A percentile compares a stretch with the other conserved stretches of the same genome.
These are phyloP conservation scores for Acanthis flammea DNA, from an alignment of 2,797 vertebrate species.

Conservation along the genomic window DNA sequence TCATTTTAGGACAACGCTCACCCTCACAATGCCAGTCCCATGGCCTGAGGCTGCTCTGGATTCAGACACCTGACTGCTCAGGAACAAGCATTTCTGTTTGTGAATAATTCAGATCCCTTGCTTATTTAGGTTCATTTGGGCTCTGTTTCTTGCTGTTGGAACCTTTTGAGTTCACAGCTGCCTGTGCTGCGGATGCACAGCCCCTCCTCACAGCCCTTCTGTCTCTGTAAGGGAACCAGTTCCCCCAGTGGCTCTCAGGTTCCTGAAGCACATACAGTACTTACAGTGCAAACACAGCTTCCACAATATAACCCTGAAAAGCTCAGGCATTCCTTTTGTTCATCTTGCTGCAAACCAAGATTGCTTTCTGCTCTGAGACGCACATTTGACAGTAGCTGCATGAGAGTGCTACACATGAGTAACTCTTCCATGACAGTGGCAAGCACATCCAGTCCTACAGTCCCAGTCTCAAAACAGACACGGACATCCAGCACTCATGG, in stretches of 20 bases:
- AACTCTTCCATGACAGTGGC: neutral
- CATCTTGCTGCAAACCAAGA: neutral
- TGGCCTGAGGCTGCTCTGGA: constrained; percentile 10
- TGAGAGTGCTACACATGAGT: fast-evolving
- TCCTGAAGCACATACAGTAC: neutral
- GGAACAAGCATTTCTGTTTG: neutral
- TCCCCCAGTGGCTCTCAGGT: neutral
- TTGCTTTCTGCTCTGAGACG: neutral
- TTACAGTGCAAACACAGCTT: neutral
- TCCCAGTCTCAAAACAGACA: neutral
- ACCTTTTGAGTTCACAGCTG: neutral
- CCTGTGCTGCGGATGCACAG: neutral
- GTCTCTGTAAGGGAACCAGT: neutral
- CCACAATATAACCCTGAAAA: neutral
- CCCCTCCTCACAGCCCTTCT: neutral
- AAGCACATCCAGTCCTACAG: neutral
- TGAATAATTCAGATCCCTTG: constrained; percentile 2
- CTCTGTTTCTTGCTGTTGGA: neutral
- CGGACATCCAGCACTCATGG: fast-evolving
- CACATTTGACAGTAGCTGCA: neutral
- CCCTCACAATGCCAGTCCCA: neutral
- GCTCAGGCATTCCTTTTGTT: neutral
- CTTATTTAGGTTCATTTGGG: neutral
- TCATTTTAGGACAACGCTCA: constrained; percentile 41
- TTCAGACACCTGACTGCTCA: constrained; percentile 27